Conservation (phyloP, 2,888 invertebrate genomes). For the Ernsta delagoae region DNA sequence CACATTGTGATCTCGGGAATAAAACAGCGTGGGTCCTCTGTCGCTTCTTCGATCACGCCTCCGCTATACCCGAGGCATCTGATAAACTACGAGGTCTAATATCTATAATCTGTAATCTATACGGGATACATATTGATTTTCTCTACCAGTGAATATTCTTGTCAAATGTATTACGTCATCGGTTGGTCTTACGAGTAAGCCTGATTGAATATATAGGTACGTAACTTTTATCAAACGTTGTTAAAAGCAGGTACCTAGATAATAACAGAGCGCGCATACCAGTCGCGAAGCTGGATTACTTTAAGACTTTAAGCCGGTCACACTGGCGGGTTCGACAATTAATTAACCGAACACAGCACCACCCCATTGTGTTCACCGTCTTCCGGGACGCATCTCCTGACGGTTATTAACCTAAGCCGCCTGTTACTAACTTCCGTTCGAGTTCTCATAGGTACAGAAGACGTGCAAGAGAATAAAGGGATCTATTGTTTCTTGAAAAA, state of each 20-base stretch:
- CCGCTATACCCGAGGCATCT: conserved; percentile 12
- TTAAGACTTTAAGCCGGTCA: conserved; percentile 12
- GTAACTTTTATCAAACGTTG: background rate
- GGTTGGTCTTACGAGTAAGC: no score
- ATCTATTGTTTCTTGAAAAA: background rate
- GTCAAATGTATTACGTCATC: background rate
- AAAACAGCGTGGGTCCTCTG: conserved; percentile 4
- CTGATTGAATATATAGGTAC: no score
- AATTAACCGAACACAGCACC: conserved; percentile 45
- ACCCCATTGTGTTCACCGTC: conserved; percentile 59
- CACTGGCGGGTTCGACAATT: conserved; percentile 28
- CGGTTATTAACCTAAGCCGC: conserved; percentile 72
- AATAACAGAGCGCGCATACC: background rate
- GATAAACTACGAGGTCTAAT: conserved; percentile 15
- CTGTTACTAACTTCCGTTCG: conserved; percentile 73
- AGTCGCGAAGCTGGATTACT: background rate
- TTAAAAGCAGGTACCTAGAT: background rate
- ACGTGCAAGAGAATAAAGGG: background rate
- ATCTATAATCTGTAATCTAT: conserved; percentile 2
- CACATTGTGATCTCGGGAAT: conserved; percentile 49
- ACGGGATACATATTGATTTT: conserved; percentile 3
- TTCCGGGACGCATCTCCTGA: conserved; percentile 58
- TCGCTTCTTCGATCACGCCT: conserved; percentile 37
- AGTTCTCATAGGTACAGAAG: conserved; percentile 44
- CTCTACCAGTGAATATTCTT: background rate